These are phyloP conservation scores for Agrotis exclamationis DNA, from an alignment of 2,888 invertebrate genomes.

Conservation along the genomic window DNA sequence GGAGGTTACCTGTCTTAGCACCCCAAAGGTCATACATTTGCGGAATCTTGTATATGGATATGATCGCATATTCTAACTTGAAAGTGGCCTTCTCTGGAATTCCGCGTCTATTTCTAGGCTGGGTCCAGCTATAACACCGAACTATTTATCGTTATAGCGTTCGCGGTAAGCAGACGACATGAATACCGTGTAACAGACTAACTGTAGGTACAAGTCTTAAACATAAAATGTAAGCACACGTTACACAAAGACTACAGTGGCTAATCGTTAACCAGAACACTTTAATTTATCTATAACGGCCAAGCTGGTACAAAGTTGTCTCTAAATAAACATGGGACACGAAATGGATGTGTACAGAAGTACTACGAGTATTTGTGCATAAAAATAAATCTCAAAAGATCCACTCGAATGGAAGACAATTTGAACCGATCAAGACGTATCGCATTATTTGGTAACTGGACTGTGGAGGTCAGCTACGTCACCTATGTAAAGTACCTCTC, in stretches of 20 bases:
- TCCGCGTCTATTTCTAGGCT: constrained; percentile 16
- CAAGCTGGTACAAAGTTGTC: constrained; percentile 63
- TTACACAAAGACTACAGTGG: constrained; percentile 56
- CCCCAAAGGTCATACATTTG: not conserved
- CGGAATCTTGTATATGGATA: not conserved
- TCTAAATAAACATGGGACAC: constrained; percentile 54
- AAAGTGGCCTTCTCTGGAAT: constrained; percentile 24
- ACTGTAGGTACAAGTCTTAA: constrained; percentile 38
- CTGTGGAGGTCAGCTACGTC: too few relatives aligned
- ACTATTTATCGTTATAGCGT: constrained; percentile 26
- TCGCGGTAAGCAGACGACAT: constrained; percentile 47
- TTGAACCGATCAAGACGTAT: not conserved
- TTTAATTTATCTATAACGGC: constrained; percentile 62
- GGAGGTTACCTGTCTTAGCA: too few relatives aligned
- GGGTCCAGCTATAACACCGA: constrained; percentile 7
- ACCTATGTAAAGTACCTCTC: too few relatives aligned
- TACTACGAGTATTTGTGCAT: not conserved
- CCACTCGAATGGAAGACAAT: not conserved
- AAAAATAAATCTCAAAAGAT: constrained; percentile 14
- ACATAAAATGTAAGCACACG: constrained; percentile 52
- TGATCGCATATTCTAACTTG: constrained; percentile 10
- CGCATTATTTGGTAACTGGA: too few relatives aligned
- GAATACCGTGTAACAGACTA: constrained; percentile 27
- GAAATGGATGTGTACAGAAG: constrained; percentile 30
- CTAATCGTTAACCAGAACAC: constrained; percentile 63